Evolutionary conservation across 2,113 vertebrate species (phyloP).

Genomic region (Lota lota): DNA sequence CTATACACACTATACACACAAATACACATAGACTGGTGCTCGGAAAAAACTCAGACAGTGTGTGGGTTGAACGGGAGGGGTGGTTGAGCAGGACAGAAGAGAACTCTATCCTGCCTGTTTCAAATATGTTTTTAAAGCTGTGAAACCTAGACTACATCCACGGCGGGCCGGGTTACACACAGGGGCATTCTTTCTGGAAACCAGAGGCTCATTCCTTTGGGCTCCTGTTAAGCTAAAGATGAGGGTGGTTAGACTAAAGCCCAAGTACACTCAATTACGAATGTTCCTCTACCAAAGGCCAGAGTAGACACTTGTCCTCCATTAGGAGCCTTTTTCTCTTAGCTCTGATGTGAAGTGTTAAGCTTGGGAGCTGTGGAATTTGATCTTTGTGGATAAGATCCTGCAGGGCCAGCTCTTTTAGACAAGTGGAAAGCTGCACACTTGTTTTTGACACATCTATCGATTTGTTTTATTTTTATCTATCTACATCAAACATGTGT

Average conservation of each 20-base stretch:
- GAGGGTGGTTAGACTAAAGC: constrained; percentile 52
- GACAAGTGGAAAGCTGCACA: background rate
- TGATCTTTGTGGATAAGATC: no score
- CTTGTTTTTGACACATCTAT: background rate
- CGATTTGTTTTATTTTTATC: no score
- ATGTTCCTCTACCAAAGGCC: constrained; percentile 57
- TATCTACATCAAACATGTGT: no score
- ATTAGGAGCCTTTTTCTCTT: constrained; percentile 32
- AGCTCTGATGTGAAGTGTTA: no score
- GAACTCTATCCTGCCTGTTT: constrained; percentile 71
- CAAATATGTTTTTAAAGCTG: constrained; percentile 75
- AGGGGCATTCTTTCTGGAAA: constrained; percentile 48
- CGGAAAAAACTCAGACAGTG: constrained; percentile 64
- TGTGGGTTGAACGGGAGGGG: constrained; percentile 46
- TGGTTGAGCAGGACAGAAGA: constrained; percentile 36
- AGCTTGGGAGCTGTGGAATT: no score
- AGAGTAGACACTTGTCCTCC: constrained; percentile 50
- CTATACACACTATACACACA: no score
- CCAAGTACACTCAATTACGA: constrained; percentile 60
- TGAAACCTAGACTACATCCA: constrained; percentile 60
- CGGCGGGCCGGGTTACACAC: constrained; percentile 54
- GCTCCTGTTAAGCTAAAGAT: constrained; percentile 61
- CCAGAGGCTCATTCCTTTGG: constrained; percentile 46
- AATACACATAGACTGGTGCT: constrained; percentile 15
- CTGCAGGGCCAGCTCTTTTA: background rate